Conservation (phyloP, 2,113 vertebrate species). For the Pterophyllum scalare region DNA sequence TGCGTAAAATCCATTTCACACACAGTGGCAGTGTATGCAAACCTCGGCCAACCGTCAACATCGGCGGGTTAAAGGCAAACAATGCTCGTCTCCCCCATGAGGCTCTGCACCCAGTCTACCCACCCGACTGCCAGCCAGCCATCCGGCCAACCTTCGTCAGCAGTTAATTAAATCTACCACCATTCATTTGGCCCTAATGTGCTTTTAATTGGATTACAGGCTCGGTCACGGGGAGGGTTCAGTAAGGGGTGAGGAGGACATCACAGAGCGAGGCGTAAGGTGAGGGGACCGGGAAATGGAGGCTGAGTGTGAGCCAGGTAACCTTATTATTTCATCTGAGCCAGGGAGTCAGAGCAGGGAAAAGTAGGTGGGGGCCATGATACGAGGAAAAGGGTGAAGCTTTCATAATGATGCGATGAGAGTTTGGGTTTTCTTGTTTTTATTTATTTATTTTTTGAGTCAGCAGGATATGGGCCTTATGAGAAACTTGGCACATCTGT, state of each 20-base stretch:
- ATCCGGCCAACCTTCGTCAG: conserved; percentile 72
- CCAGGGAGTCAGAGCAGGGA: neutral
- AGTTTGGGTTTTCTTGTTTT: neutral
- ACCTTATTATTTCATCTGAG: conserved; percentile 47
- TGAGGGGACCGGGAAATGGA: conserved; percentile 39
- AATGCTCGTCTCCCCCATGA: neutral
- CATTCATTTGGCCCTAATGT: conserved; percentile 82
- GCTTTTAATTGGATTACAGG: conserved; percentile 83
- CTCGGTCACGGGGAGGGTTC: conserved; percentile 68
- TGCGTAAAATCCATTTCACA: conserved; percentile 24
- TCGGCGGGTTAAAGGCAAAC: conserved; percentile 22
- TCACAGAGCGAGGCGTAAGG: conserved; percentile 46
- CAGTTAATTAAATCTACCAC: conserved; percentile 79
- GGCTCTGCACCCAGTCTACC: conserved; percentile 20
- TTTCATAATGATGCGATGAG: conserved; percentile 39
- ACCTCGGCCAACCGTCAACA: conserved; percentile 17
- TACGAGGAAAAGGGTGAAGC: neutral
- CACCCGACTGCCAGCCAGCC: conserved; percentile 35
- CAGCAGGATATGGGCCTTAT: conserved; percentile 47
- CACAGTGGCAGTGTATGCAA: conserved; percentile 20
- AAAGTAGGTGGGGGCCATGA: neutral
- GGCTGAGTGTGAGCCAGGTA: conserved; percentile 47
- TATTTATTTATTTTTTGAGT: conserved; percentile 22
- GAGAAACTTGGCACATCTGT: conserved; percentile 45
- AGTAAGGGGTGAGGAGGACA: conserved; percentile 61